Conservation (phyloP, 2,888 invertebrate species). For the Hypomecis atomaria region DNA sequence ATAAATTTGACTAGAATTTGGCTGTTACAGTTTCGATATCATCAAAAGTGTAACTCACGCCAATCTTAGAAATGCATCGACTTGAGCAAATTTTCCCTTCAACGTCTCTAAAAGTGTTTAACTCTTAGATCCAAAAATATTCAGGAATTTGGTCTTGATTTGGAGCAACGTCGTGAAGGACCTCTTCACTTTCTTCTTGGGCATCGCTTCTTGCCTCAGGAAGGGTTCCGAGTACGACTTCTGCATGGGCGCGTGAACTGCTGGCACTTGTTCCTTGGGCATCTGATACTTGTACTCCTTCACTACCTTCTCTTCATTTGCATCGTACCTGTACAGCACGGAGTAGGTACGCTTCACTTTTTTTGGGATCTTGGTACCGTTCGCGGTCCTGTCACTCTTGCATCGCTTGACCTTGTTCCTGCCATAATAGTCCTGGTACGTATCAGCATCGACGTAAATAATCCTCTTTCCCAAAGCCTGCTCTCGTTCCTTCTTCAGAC, state of each 20-base stretch:
- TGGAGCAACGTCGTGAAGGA: conserved; percentile 77
- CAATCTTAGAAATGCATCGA: conserved; percentile 72
- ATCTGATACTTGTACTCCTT: conserved; percentile 79
- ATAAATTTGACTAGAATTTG: conserved; percentile 53
- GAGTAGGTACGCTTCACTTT: conserved; percentile 80
- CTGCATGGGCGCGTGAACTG: conserved; percentile 56
- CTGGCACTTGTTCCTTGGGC: conserved; percentile 57
- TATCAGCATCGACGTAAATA: conserved; percentile 75
- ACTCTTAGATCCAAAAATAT: conserved; percentile 76
- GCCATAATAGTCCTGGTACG: conserved; percentile 76
- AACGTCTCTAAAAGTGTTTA: conserved; percentile 51
- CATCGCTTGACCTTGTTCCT: conserved; percentile 78
- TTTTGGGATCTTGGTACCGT: conserved; percentile 63
- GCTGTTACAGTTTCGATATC: conserved; percentile 46
- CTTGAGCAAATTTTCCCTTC: conserved; percentile 75
- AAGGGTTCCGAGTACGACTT: conserved; percentile 76
- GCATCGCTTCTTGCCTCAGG: conserved; percentile 64
- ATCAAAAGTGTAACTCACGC: conserved; percentile 44
- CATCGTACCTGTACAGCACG: conserved; percentile 77
- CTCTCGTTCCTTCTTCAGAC: conserved; percentile 79
- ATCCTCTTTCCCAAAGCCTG: conserved; percentile 76
- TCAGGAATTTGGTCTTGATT: conserved; percentile 78
- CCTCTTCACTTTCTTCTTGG: conserved; percentile 79
- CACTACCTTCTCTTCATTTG: conserved; percentile 75
- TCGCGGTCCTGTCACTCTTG: conserved; percentile 75